Evolutionary conservation across 64 coral and sea anemone genomes (phyloP).

Genomic region (Actinia equina): DNA sequence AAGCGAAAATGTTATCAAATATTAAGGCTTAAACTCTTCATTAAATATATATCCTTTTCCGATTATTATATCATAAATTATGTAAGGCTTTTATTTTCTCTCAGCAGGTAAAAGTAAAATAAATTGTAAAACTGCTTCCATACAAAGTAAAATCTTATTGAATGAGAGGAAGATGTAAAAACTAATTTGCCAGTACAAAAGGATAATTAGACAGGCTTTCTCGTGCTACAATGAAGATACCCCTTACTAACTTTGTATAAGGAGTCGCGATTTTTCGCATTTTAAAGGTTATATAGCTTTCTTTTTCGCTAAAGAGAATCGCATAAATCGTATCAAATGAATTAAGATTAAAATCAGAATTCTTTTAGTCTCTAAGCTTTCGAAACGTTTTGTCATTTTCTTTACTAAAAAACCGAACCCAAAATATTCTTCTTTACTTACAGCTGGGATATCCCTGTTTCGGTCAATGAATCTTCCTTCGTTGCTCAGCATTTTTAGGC

Average conservation of each 20-base stretch:
- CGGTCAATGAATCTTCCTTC: conserved; percentile 84
- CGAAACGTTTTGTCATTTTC: not conserved
- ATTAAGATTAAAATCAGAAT: not conserved
- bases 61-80: not conserved
- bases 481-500: conserved; percentile 73
- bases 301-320: not conserved
- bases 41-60: no score
- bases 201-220: no score
- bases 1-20: not conserved
- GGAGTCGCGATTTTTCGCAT: not conserved
- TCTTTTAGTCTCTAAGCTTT: not conserved
- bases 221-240: no score
- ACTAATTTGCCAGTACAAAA: no score
- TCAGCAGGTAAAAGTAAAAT: not conserved
- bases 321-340: not conserved
- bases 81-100: not conserved
- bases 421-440: not conserved
- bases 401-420: not conserved
- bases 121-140: not conserved
- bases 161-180: no score
- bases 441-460: conserved; percentile 37
- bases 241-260: not conserved
- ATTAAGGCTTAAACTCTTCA: not conserved
- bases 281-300: not conserved
- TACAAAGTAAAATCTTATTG: not conserved